Percentiles rank a stretch among this genome's conserved stretches.
Evolutionary conservation across 2,888 invertebrate species (phyloP).

Genomic region (Ophion ventricosus): DNA sequence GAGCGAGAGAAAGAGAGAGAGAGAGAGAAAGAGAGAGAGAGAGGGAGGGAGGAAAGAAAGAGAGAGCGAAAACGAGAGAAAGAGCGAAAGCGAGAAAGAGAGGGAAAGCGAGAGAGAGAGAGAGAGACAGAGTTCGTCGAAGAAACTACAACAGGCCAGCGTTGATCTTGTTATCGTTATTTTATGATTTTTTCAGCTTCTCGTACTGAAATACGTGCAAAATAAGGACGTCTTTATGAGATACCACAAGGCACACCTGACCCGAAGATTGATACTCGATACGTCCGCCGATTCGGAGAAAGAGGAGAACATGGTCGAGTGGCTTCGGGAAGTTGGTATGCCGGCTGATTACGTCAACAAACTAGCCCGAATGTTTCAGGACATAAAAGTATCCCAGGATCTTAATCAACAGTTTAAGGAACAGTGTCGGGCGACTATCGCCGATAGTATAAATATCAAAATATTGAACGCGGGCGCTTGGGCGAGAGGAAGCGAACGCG

Average conservation of each 20-base stretch:
- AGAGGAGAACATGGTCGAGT: conserved; percentile 99
- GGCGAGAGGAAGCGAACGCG: conserved; percentile 97
- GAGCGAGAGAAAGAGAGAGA: no score
- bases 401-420: conserved; percentile 95
- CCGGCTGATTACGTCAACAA: conserved; percentile 99
- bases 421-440: conserved; percentile 89
- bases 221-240: conserved; percentile 99
- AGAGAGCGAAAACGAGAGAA: no score
- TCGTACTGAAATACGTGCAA: conserved; percentile 99
- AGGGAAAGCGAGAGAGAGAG: no score
- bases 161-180: not conserved
- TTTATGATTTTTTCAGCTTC: conserved; percentile 86
- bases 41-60: not conserved
- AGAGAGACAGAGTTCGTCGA: not conserved
- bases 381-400: conserved; percentile 98
- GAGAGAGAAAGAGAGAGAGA: no score
- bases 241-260: conserved; percentile 99
- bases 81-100: no score
- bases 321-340: conserved; percentile 99
- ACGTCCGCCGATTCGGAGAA: conserved; percentile 99
- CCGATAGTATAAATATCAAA: conserved; percentile 98
- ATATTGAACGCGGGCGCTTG: conserved; percentile 99
- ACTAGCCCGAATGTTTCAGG: conserved; percentile 98
- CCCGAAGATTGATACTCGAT: conserved; percentile 97
- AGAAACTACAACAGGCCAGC: no score